Evolutionary conservation across 2,888 invertebrate species (phyloP).

Genomic region (Dicycla oo): DNA sequence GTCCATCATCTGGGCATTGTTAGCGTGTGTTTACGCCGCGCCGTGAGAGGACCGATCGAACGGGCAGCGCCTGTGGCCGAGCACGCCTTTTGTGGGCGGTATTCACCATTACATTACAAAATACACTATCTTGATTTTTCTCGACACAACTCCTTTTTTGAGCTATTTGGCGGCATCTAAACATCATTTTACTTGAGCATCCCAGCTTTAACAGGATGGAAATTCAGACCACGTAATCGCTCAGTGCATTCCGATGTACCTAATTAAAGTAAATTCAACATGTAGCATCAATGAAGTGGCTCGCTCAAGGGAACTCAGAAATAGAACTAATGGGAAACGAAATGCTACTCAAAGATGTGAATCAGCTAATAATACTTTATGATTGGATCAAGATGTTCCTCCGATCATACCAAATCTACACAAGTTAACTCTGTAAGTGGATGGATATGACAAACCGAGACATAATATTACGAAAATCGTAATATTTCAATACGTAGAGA

Average conservation of each 20-base stretch:
- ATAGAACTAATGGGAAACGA: slow-evolving; percentile 75
- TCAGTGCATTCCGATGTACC: slow-evolving; percentile 74
- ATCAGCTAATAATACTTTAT: slow-evolving; percentile 64
- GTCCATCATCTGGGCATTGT: slow-evolving; percentile 90
- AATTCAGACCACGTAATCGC: slow-evolving; percentile 72
- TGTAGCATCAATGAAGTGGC: slow-evolving; percentile 79
- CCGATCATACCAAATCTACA: slow-evolving; percentile 40
- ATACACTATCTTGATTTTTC: slow-evolving; percentile 31
- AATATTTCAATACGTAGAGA: background rate
- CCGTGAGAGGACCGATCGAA: slow-evolving; percentile 75
- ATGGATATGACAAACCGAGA: slow-evolving; percentile 23
- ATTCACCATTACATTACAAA: slow-evolving; percentile 54
- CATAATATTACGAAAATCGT: slow-evolving; percentile 30
- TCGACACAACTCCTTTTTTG: slow-evolving; percentile 8
- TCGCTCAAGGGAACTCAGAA: slow-evolving; percentile 75
- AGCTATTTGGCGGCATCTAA: slow-evolving; percentile 12
- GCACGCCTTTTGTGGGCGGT: slow-evolving; percentile 78
- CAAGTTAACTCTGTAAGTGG: slow-evolving; percentile 18
- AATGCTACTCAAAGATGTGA: slow-evolving; percentile 69
- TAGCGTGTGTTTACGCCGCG: slow-evolving; percentile 82
- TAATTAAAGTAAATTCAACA: slow-evolving; percentile 71
- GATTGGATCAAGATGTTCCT: slow-evolving; percentile 60
- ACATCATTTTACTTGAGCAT: slow-evolving; percentile 36
- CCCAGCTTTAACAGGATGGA: slow-evolving; percentile 69
- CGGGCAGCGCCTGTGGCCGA: slow-evolving; percentile 73